Evolutionary conservation across 2,888 invertebrate species (phyloP), one percentile per base, ranked within the genome.

Genomic region (Fissipunctia ypsillon): DNA sequence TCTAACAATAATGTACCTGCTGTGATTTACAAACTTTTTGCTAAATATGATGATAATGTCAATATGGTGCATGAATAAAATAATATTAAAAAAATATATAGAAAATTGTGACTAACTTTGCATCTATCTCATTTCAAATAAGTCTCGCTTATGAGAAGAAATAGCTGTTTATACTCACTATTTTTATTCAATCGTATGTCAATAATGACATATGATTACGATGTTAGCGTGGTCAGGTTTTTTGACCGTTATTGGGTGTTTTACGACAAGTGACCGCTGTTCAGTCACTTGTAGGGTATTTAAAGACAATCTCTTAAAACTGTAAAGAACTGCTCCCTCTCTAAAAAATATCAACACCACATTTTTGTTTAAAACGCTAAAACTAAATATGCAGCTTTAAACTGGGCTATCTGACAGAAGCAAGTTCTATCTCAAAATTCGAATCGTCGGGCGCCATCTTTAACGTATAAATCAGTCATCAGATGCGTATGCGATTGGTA

Each of bases 391-490:
- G 43, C 66, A 56, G 54, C 45, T 73, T 67, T 81, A 73, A 76
- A 78, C 60, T 81, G 66, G 57, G 54, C 78, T 79, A 84, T 80
- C 84, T 50, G 65, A 74, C 69, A 83, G 69, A 77, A 77, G 72
- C 61, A 59, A 70, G 69, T 82, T 84, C 81, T 81, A 81, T 84
- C 80, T 69, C 66, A 76, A 81, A 81, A 75, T 81, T 81, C 71
- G 63, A 79, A 88, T 88, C 85, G 28, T 41, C 43, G 70, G 76
- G 67, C 76, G 83, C 85, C 81, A 88, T 87, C 88, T 83, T 73
- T 38, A 57, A 69, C 61, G 79, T 81, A 89, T 89, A 89, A 89
- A 89, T 89, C 88, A 81, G 84, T 89, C 88, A 87, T 89, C 88
- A 84, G 87, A 87, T 87, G 76, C 78, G 77, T 38, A 71, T 71